A percentile compares a stretch with the other conserved stretches of the same genome.
Conservation (phyloP, 2,888 invertebrate species). For the Pyralis farinalis region DNA sequence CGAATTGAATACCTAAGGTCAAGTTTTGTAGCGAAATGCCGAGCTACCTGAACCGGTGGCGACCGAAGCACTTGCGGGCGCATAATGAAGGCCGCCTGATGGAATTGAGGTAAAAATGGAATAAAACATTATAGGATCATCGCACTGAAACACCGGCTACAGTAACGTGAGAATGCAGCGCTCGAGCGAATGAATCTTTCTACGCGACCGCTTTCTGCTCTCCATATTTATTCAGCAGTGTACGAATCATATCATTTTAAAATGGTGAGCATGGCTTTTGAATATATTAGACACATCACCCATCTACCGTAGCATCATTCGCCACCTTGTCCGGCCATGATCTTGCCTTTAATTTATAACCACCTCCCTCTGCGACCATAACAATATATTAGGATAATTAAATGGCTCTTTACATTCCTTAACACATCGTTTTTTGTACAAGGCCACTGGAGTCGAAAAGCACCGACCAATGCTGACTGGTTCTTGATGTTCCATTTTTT, state of each 20-base stretch:
- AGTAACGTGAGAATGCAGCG: constrained; percentile 46
- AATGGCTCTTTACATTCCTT: constrained; percentile 80
- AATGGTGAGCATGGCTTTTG: background rate
- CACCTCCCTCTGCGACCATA: constrained; percentile 72
- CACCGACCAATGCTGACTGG: constrained; percentile 78
- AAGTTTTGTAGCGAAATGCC: constrained; percentile 61
- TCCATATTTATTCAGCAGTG: constrained; percentile 2
- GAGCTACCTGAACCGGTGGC: constrained; percentile 73
- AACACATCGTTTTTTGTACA: constrained; percentile 76
- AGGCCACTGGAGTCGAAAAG: constrained; percentile 69
- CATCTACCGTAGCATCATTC: constrained; percentile 40
- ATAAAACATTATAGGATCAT: constrained; percentile 68
- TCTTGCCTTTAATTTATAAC: constrained; percentile 69
- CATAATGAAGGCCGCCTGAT: constrained; percentile 72
- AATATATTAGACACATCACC: constrained; percentile 16
- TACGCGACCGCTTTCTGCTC: constrained; percentile 3
- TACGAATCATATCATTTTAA: constrained; percentile 4
- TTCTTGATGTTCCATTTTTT: constrained; percentile 68
- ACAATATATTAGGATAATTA: constrained; percentile 81
- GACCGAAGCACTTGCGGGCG: constrained; percentile 60
- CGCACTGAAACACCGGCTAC: constrained; percentile 65
- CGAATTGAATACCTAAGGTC: constrained; percentile 76
- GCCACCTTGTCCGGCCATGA: constrained; percentile 52
- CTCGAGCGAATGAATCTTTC: constrained; percentile 16
- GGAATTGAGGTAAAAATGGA: constrained; percentile 66